These are phyloP conservation scores for Trichogramma dendrolimi DNA, from an alignment of 2,888 invertebrate genomes.

Conservation along the genomic window DNA sequence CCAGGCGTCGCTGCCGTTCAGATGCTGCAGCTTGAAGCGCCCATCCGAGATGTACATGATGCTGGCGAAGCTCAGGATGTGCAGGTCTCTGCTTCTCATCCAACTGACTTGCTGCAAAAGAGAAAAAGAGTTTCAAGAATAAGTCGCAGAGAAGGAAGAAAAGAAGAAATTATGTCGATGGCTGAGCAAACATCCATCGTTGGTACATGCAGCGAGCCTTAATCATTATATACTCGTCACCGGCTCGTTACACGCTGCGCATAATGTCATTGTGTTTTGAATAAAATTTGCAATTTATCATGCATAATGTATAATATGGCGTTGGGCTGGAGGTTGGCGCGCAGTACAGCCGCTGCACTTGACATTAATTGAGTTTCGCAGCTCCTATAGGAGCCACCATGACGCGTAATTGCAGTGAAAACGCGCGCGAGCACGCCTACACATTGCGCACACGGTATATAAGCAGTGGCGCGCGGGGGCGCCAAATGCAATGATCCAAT, in stretches of 20 bases:
- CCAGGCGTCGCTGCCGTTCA: conserved; percentile 57
- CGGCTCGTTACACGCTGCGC: neutral
- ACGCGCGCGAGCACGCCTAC: neutral
- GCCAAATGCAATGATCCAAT: too few species aligned
- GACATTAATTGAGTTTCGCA: conserved; percentile 16
- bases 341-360: neutral
- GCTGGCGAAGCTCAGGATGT: conserved; percentile 64
- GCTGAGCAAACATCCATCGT: neutral
- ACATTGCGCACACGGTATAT: neutral
- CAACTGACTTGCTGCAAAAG: conserved; percentile 64
- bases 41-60: conserved; percentile 66
- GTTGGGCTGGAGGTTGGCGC: neutral
- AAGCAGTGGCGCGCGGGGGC: neutral
- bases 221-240: neutral
- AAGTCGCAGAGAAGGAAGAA: too few species aligned
- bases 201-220: neutral
- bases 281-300: conserved; percentile 18
- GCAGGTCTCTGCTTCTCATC: conserved; percentile 68
- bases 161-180: too few species aligned
- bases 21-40: conserved; percentile 60
- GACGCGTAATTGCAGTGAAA: neutral
- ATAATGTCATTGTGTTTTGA: conserved; percentile 10
- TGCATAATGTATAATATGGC: too few species aligned
- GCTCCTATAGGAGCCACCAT: conserved; percentile 1
- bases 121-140: neutral